Conservation (phyloP, 2,797 vertebrate genomes). For the Sebastes diaconus region DNA sequence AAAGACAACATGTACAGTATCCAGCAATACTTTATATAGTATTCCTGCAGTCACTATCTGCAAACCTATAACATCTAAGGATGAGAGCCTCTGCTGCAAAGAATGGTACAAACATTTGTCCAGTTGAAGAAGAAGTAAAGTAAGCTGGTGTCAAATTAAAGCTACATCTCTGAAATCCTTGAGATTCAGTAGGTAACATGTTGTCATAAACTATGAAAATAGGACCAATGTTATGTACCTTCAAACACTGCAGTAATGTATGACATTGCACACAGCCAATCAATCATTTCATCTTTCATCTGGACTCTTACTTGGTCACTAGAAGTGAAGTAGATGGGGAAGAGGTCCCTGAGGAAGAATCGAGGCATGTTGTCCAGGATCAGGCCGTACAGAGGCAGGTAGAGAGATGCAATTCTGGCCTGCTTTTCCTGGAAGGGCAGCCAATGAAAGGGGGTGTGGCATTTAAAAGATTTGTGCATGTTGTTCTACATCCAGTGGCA, state of each 20-base stretch:
- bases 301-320: constrained; percentile 89
- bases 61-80: background rate
- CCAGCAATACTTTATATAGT: background rate
- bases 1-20: background rate
- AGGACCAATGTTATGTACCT: background rate
- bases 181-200: background rate
- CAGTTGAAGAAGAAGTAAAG: background rate
- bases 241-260: background rate
- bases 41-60: background rate
- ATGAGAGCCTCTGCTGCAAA: background rate
- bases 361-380: constrained; percentile 98
- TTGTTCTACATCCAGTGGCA: background rate
- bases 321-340: constrained; percentile 91
- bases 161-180: background rate
- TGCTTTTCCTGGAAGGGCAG: constrained; percentile 88
- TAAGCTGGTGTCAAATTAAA: background rate
- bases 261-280: background rate
- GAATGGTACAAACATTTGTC: background rate
- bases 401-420: constrained; percentile 93
- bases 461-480: background rate
- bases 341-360: constrained; percentile 96
- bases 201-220: background rate
- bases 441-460: background rate
- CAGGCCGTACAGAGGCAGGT: constrained; percentile 96
- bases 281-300: background rate